A percentile compares a stretch with the other conserved stretches of the same genome.
Evolutionary conservation across 2,113 vertebrate species (phyloP).

Genomic region (Ageneiosus marmoratus): DNA sequence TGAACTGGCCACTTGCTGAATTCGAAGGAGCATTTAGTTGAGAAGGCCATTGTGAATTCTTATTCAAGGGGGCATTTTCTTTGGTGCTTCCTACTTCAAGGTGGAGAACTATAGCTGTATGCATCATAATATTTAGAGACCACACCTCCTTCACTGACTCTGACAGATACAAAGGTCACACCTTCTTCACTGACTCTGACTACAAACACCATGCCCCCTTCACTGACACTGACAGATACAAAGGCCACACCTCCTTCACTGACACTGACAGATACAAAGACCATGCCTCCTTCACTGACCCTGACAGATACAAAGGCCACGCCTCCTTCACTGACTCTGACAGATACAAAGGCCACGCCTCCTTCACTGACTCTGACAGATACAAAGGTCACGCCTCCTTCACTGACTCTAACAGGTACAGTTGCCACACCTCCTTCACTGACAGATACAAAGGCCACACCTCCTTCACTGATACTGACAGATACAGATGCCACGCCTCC

Average conservation of each 20-base stretch:
- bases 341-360: neutral
- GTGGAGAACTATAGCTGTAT: neutral
- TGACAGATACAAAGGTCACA: neutral
- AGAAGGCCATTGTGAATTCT: neutral
- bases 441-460: neutral
- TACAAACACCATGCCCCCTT: neutral
- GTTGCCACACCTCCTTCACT: neutral
- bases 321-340: neutral
- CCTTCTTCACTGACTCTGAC: neutral
- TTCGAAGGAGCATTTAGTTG: neutral
- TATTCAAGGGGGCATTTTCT: too few relatives aligned
- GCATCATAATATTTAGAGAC: neutral
- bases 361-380: neutral
- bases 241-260: neutral
- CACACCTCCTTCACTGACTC: neutral
- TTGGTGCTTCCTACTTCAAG: too few relatives aligned
- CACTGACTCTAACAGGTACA: neutral
- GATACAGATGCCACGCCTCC: neutral
- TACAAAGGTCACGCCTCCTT: neutral
- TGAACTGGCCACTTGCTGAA: neutral
- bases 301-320: neutral
- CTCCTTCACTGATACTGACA: neutral
- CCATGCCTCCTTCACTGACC: neutral
- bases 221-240: neutral
- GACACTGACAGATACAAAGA: neutral